phyloP scores from a whole-genome alignment of 2,113 vertebrate species.

The Lagopus leucura region DNA sequence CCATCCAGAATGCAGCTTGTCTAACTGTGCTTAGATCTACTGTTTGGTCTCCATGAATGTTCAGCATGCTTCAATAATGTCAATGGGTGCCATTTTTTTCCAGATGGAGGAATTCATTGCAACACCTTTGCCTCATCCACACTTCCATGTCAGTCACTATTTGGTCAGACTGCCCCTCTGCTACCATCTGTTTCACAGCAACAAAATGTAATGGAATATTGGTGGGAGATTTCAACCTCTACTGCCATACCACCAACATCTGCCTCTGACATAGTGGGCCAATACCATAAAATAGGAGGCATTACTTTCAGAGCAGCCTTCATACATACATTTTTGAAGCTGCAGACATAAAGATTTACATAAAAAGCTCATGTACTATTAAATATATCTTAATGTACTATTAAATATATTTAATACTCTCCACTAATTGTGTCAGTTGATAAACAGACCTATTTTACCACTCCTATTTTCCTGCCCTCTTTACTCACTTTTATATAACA shows the following conservation, averaged over 20 bases:
- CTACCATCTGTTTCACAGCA: neutral
- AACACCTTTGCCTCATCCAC: neutral
- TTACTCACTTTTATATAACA: neutral
- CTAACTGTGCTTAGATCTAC: neutral
- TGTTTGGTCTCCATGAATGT: neutral
- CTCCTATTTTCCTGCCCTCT: neutral
- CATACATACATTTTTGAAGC: neutral
- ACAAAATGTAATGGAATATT: neutral
- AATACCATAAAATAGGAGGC: neutral
- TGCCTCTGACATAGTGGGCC: neutral
- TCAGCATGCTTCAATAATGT: neutral
- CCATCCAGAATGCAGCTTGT: too few relatives aligned
- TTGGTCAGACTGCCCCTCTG: neutral
- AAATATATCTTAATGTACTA: conserved; percentile 3
- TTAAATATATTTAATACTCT: conserved; percentile 9
- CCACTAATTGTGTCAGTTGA: conserved; percentile 29
- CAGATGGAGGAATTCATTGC: neutral
- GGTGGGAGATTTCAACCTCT: neutral
- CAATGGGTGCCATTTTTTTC: neutral
- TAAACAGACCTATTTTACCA: conserved; percentile 12
- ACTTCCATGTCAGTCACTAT: neutral
- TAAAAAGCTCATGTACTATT: neutral
- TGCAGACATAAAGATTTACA: conserved; percentile 5
- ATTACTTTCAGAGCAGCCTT: neutral
- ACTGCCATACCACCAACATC: neutral